Conservation (phyloP, 2,888 invertebrate species). For the Aethes cnicana region DNA sequence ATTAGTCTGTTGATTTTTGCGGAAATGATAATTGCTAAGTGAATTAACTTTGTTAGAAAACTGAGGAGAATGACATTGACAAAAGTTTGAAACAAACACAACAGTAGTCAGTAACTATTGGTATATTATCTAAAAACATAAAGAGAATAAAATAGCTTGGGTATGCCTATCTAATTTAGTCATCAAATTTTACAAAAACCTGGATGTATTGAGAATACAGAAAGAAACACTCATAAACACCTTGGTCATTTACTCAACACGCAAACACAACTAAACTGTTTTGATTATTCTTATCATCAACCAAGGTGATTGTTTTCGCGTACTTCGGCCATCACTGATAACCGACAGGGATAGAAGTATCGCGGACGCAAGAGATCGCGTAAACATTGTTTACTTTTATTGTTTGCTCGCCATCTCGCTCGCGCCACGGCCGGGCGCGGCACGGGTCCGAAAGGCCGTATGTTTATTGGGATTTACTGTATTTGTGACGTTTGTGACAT, state of each 20-base stretch:
- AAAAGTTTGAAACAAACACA: no score
- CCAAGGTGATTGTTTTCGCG: conserved; percentile 27
- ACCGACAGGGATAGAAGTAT: conserved; percentile 15
- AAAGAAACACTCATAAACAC: conserved; percentile 5
- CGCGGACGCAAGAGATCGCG: conserved; percentile 11
- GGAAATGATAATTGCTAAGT: no score
- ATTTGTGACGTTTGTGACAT: background rate
- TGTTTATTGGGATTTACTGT: background rate
- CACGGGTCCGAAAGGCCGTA: background rate
- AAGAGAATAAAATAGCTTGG: no score
- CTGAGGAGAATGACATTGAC: no score
- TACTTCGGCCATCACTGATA: conserved; percentile 19
- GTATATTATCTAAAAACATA: no score
- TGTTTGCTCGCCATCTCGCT: conserved; percentile 25
- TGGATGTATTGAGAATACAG: background rate
- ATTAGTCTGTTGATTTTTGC: no score
- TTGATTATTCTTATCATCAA: conserved; percentile 25
- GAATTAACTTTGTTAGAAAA: no score
- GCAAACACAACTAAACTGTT: conserved; percentile 8
- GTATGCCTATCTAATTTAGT: no score
- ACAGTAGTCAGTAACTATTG: no score
- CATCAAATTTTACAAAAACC: background rate
- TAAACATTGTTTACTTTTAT: conserved; percentile 28
- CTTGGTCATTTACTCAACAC: background rate
- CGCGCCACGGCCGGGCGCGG: background rate